A percentile compares a stretch with the other conserved stretches of the same genome.
Conservation (phyloP, 2,797 vertebrate species). For the Diplodus puntazzo region DNA sequence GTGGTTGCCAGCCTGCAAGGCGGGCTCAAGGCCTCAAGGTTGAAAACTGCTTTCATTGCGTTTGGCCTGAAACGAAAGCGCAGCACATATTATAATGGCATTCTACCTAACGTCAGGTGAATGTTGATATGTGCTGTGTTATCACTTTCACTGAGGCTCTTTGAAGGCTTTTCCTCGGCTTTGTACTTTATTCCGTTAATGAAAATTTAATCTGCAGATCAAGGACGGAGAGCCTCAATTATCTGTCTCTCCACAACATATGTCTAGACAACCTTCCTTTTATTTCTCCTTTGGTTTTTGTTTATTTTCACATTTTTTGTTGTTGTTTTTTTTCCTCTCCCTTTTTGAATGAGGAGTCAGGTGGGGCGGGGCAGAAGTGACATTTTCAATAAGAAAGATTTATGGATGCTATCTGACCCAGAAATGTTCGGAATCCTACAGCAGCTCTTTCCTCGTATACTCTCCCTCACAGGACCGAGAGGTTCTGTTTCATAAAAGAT, state of each 20-base stretch:
- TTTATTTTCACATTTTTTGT: constrained; percentile 40
- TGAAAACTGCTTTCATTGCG: constrained; percentile 78
- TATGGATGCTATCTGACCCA: constrained; percentile 67
- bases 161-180: constrained; percentile 68
- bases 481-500: constrained; percentile 51
- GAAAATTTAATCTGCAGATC: constrained; percentile 71
- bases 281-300: constrained; percentile 37
- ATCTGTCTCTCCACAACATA: constrained; percentile 55
- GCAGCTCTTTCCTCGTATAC: constrained; percentile 32
- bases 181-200: constrained; percentile 73
- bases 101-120: constrained; percentile 77
- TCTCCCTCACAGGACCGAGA: constrained; percentile 28
- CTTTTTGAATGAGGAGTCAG: constrained; percentile 33
- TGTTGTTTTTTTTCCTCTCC: not conserved
- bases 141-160: constrained; percentile 72
- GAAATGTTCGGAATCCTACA: constrained; percentile 58
- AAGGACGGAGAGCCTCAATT: constrained; percentile 64
- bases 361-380: constrained; percentile 37
- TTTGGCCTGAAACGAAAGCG: constrained; percentile 74
- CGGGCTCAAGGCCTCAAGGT: constrained; percentile 71
- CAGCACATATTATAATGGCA: constrained; percentile 83
- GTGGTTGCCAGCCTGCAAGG: constrained; percentile 62
- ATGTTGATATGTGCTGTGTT: constrained; percentile 80
- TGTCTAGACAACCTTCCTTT: constrained; percentile 52
- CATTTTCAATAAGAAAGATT: constrained; percentile 77